Percentiles rank a stretch among this genome's conserved stretches.
phyloP scores from a whole-genome alignment of 2,113 vertebrate genomes.

The Crotalus helleri region DNA sequence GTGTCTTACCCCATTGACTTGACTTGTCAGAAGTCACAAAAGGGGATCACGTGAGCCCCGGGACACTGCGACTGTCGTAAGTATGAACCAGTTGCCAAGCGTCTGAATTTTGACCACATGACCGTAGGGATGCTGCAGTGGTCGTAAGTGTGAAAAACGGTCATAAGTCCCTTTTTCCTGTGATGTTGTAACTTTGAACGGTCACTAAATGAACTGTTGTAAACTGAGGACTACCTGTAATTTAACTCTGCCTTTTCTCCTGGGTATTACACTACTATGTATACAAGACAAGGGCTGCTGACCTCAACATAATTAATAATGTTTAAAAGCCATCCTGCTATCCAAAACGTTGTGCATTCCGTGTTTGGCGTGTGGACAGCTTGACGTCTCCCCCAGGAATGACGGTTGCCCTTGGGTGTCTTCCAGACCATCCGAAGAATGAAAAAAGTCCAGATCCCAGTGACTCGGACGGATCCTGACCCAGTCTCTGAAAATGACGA shows the following conservation, averaged over 20 bases:
- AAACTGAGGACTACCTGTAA: background rate
- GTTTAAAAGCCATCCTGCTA: background rate
- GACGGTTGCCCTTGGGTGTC: background rate
- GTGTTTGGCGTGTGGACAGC: background rate
- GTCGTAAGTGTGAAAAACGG: no score
- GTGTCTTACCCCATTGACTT: no score
- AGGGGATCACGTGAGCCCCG: no score
- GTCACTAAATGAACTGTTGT: no score
- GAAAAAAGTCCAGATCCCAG: slow-evolving; percentile 92
- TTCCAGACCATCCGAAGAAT: slow-evolving; percentile 94
- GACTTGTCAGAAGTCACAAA: no score
- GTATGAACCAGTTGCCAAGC: no score
- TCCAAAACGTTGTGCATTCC: background rate
- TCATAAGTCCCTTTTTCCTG: no score
- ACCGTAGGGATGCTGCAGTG: no score
- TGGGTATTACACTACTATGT: background rate
- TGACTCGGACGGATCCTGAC: slow-evolving; percentile 84
- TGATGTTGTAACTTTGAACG: no score
- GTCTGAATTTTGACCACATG: no score
- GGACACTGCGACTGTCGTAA: no score
- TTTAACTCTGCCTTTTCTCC: background rate
- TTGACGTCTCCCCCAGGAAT: slow-evolving; percentile 12
- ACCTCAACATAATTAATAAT: background rate
- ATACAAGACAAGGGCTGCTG: no score
- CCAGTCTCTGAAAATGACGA: slow-evolving; percentile 91